phyloP scores from a whole-genome alignment of 2,113 vertebrate genomes.

The Catagonus wagneri region DNA sequence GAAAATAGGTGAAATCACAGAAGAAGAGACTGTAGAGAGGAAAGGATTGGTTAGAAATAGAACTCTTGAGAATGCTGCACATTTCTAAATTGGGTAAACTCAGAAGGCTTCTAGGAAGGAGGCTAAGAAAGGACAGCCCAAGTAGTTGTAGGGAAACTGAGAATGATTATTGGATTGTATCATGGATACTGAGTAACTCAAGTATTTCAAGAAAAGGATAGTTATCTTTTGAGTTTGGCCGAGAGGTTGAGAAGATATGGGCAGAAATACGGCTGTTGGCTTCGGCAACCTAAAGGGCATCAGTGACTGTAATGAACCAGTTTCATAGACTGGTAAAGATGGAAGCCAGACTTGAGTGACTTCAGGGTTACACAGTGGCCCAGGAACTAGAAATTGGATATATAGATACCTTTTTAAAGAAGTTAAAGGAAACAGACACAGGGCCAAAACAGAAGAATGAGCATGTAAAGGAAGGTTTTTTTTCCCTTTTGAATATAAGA shows the following conservation, averaged over 20 bases:
- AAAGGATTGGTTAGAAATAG: neutral
- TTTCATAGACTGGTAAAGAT: neutral
- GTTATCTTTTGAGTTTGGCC: neutral
- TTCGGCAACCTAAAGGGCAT: neutral
- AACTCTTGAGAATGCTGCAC: neutral
- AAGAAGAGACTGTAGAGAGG: constrained; percentile 2
- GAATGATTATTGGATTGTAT: neutral
- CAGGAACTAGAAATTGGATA: neutral
- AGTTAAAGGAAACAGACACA: neutral
- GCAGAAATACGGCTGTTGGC: constrained; percentile 24
- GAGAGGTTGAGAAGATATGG: neutral
- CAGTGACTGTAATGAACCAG: neutral
- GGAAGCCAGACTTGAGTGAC: constrained; percentile 26
- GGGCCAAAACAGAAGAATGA: neutral
- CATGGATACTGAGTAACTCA: neutral
- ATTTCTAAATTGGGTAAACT: neutral
- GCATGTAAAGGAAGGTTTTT: neutral
- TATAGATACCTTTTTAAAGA: constrained; percentile 25
- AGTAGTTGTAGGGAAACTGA: neutral
- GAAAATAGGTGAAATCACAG: constrained; percentile 18
- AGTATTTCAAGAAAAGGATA: neutral
- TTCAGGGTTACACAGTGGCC: neutral
- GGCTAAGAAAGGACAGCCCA: neutral
- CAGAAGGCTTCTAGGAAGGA: neutral
- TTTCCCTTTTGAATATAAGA: neutral